A percentile compares a stretch with the other conserved stretches of the same genome.
Conservation (phyloP, 2,888 invertebrate genomes). For the Cetonia aurata region DNA sequence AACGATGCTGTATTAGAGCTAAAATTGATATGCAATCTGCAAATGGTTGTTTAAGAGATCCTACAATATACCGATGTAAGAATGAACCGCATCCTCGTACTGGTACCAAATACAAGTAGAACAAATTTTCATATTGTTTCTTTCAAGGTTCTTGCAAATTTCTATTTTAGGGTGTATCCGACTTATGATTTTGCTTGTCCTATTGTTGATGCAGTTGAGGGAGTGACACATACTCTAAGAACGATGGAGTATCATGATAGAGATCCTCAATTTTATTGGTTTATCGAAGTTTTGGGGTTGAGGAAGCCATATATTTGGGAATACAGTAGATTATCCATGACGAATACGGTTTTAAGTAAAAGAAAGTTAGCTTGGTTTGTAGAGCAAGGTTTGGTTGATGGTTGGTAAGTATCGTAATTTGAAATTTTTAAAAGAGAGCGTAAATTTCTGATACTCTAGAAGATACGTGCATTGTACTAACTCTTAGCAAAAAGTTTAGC, state of each 20-base stretch:
- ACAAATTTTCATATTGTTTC: constrained; percentile 22
- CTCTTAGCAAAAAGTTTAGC: too few relatives aligned
- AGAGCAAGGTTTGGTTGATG: constrained; percentile 92
- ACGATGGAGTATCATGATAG: constrained; percentile 99
- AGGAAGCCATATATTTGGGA: constrained; percentile 96
- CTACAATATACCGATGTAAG: constrained; percentile 98
- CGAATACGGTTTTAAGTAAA: constrained; percentile 97
- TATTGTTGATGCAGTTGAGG: constrained; percentile 97
- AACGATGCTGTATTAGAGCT: constrained; percentile 93
- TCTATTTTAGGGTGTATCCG: constrained; percentile 87
- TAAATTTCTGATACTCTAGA: too few relatives aligned
- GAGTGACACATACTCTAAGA: constrained; percentile 96
- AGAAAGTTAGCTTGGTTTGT: constrained; percentile 99
- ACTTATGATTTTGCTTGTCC: constrained; percentile 99
- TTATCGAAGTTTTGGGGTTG: constrained; percentile 87
- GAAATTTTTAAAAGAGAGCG: too few relatives aligned
- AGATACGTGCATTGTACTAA: too few relatives aligned
- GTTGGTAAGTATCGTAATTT: constrained; percentile 77
- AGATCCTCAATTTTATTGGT: constrained; percentile 98
- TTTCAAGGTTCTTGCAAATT: constrained; percentile 3
- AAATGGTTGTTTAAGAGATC: constrained; percentile 98
- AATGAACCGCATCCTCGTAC: constrained; percentile 94
- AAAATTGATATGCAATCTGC: constrained; percentile 97
- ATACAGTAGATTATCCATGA: constrained; percentile 97
- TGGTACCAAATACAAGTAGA: constrained; percentile 93